Evolutionary conservation across 1,140 invertebrate genomes (phyloP), one percentile per base, ranked within the genome.

Genomic region (Penaeus chinensis): DNA sequence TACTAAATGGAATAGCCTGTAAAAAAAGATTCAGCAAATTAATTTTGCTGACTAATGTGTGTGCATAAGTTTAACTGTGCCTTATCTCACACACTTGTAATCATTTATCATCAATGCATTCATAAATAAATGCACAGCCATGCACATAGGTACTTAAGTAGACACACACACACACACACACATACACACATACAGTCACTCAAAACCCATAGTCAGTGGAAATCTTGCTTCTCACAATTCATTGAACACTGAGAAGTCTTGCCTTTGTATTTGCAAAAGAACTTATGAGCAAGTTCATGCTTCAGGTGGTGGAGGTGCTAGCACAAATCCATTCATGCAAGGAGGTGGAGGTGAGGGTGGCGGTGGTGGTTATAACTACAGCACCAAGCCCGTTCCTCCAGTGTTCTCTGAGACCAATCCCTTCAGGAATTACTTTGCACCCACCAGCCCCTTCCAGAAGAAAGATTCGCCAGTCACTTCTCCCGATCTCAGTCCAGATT

Each of bases 291-390:
- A 76, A 54, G 54, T 54, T 54, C 10, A 54, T 54, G 54, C 54
- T 54, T 42, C 54, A 84, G 86, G 82, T 42, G 80, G 80, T 63
- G 78, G 85, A 83, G 90, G 90, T 76, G 90, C 76, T 22, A 71
- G 69, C 79, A 91, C 88, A 19, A 91, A 91, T 78, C 91, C 91
- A 11, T 91, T 91, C 89, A 54, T 90, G 22, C 89, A 90, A 78
- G 85, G 90, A 63, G 89, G 90, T 71, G 89, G 88, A 77, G 88
- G 32, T 79, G 84, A 42, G 65, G 80, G 85, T 16, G 63, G 54
- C 60, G 77, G 89, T 61, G 88, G 85, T 65, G 89, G 89, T 16
- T 90, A 90, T 66, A 88, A 89, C 85, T 89, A 90, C 54, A 89
- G 89, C 80, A 86, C 69, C 27, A 76, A 90, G 37, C 79, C 80